Evolutionary conservation across 2,113 vertebrate genomes (phyloP).

Genomic region (Nycticebus coucang): DNA sequence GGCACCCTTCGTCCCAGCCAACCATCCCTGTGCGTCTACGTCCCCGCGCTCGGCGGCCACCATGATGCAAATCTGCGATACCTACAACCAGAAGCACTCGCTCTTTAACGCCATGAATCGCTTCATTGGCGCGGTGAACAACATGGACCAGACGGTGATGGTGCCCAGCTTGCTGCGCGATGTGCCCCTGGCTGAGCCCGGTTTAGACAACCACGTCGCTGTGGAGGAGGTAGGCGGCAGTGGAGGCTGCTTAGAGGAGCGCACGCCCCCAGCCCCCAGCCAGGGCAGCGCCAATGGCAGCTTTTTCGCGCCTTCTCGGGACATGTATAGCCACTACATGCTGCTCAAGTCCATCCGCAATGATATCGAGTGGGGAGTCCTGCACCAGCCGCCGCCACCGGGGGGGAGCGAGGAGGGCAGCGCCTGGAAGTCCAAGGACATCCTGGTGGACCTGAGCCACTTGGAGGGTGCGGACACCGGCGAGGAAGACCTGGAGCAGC

Average conservation of each 20-base stretch:
- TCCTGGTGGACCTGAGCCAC: conserved; percentile 85
- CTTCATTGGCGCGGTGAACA: conserved; percentile 95
- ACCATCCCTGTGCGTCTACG: not conserved
- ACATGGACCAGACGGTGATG: conserved; percentile 99
- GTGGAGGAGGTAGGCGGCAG: conserved; percentile 80
- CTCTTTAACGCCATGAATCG: conserved; percentile 95
- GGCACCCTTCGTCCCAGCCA: not conserved
- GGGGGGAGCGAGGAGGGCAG: conserved; percentile 86
- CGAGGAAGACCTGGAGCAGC: conserved; percentile 93
- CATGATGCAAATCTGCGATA: conserved; percentile 94
- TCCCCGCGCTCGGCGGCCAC: conserved; percentile 46
- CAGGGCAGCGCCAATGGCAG: conserved; percentile 73
- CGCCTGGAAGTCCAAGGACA: conserved; percentile 83
- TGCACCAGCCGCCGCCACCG: conserved; percentile 86
- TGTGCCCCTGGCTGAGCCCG: conserved; percentile 90
- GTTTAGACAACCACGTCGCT: conserved; percentile 83
- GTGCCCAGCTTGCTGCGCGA: conserved; percentile 95
- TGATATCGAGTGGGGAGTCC: conserved; percentile 96
- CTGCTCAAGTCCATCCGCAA: conserved; percentile 96
- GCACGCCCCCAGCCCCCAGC: conserved; percentile 70
- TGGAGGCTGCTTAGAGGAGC: conserved; percentile 73
- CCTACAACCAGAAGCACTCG: conserved; percentile 93
- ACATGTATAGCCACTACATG: conserved; percentile 96
- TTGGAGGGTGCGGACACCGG: conserved; percentile 85
- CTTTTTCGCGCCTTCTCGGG: conserved; percentile 87